Conservation (phyloP, 2,888 invertebrate species). For the Lysandra bellargus region DNA sequence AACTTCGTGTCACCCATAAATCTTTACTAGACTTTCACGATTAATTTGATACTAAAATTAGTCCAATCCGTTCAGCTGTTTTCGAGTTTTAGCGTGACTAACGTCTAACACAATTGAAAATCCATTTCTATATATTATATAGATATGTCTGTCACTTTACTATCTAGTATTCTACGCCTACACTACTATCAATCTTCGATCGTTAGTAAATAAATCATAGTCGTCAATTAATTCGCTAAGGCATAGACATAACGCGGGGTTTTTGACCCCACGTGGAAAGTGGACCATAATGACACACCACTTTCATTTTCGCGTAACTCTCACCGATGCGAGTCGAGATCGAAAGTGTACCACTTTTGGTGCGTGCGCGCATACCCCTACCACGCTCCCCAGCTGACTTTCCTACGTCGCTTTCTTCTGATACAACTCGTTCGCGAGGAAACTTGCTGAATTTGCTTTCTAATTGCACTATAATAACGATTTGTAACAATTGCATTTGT, state of each 20-base stretch:
- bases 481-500: conserved; percentile 45
- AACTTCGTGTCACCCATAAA: no score
- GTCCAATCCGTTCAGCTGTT: no score
- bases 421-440: conserved; percentile 50
- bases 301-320: conserved; percentile 83
- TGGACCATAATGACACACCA: conserved; percentile 79
- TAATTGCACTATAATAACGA: conserved; percentile 76
- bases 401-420: conserved; percentile 76
- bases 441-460: conserved; percentile 78
- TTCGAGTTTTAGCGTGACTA: no score
- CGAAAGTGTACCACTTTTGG: conserved; percentile 78
- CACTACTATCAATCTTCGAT: not conserved
- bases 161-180: not conserved
- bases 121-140: no score
- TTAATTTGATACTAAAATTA: no score
- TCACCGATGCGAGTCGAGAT: conserved; percentile 74
- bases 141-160: not conserved
- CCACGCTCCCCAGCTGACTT: conserved; percentile 60
- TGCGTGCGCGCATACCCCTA: conserved; percentile 70
- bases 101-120: no score
- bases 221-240: conserved; percentile 59
- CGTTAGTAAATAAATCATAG: conserved; percentile 37
- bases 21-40: no score
- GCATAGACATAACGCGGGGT: conserved; percentile 61
- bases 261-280: conserved; percentile 76